A percentile compares a stretch with the other conserved stretches of the same genome.
Evolutionary conservation across 2,888 invertebrate species (phyloP).

Genomic region (Napeogenes inachia): DNA sequence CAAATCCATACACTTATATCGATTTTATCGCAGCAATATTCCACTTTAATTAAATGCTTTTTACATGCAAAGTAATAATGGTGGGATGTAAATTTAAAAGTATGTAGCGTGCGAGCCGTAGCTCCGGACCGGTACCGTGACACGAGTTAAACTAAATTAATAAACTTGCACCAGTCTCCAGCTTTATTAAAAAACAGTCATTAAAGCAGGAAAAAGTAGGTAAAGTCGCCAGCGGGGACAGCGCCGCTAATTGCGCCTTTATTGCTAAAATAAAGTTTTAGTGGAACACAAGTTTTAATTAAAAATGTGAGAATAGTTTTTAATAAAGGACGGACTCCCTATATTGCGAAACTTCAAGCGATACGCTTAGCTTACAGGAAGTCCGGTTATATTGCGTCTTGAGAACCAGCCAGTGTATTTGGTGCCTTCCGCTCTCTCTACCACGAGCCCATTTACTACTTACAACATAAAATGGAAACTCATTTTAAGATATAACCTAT

Average conservation of each 20-base stretch:
- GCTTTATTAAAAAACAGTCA: slow-evolving; percentile 78
- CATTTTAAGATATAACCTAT: too few relatives aligned
- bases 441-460: neutral
- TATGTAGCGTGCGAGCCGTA: slow-evolving; percentile 45
- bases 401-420: slow-evolving; percentile 27
- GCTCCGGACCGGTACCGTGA: slow-evolving; percentile 53
- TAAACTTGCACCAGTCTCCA: slow-evolving; percentile 72
- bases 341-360: slow-evolving; percentile 77
- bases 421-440: neutral
- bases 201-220: slow-evolving; percentile 76
- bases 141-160: slow-evolving; percentile 76
- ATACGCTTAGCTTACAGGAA: slow-evolving; percentile 73
- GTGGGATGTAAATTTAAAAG: slow-evolving; percentile 52
- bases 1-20: slow-evolving; percentile 4
- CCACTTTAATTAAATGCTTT: slow-evolving; percentile 33
- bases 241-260: slow-evolving; percentile 77
- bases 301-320: slow-evolving; percentile 78
- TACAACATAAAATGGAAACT: too few relatives aligned
- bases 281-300: slow-evolving; percentile 78
- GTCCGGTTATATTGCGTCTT: slow-evolving; percentile 63
- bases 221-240: slow-evolving; percentile 77
- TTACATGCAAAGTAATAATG: slow-evolving; percentile 31
- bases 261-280: slow-evolving; percentile 78
- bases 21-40: slow-evolving; percentile 20
- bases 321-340: slow-evolving; percentile 76